A percentile compares a stretch with the other conserved stretches of the same genome.
Conservation (phyloP, 2,113 vertebrate species). For the Paedocypris sp. region DNA sequence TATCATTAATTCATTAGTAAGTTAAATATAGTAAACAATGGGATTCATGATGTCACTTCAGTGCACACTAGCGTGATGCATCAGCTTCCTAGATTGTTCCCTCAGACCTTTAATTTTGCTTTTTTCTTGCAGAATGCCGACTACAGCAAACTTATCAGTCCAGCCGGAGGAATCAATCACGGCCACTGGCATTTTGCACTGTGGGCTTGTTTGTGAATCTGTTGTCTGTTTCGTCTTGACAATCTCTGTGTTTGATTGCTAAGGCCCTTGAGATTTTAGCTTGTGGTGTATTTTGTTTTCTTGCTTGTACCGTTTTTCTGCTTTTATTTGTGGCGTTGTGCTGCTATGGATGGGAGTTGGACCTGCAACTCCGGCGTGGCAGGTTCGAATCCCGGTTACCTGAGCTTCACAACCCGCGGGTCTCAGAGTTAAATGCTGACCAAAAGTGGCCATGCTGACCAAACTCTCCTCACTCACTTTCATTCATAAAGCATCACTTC, state of each 20-base stretch:
- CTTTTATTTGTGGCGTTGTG: no score
- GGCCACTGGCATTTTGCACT: slow-evolving; percentile 45
- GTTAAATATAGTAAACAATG: no score
- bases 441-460: no score
- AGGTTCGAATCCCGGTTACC: no score
- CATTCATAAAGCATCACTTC: no score
- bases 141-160: slow-evolving; percentile 53
- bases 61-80: slow-evolving; percentile 30
- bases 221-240: slow-evolving; percentile 51
- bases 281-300: slow-evolving; percentile 43
- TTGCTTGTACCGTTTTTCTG: slow-evolving; percentile 18
- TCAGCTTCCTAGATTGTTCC: slow-evolving; percentile 45
- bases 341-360: no score
- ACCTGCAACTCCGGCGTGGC: no score
- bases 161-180: slow-evolving; percentile 54
- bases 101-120: slow-evolving; percentile 30
- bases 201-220: slow-evolving; percentile 50
- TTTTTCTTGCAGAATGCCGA: slow-evolving; percentile 51
- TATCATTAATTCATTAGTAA: no score
- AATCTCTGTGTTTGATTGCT: slow-evolving; percentile 49
- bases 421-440: no score
- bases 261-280: slow-evolving; percentile 48
- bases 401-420: no score
- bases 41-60: neutral
- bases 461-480: no score